Base-by-base conservation (phyloP, 2,797 vertebrate genomes). In the Galaxias olidus region DNA sequence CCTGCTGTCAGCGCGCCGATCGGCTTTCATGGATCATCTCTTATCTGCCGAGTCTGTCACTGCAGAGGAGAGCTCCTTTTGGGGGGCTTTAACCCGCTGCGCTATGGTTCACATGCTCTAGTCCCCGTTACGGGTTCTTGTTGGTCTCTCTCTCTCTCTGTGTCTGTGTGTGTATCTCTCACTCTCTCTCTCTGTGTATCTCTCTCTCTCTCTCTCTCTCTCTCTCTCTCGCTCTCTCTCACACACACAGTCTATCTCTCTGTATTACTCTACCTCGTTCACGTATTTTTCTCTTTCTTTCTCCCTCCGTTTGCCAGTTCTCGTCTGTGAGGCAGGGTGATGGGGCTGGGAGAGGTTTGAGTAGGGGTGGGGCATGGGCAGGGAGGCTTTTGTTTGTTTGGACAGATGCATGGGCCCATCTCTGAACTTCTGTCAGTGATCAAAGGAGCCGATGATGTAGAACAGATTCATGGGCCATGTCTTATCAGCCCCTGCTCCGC, bases 391-490 rank as follows among this genome's bases (percentile, higher is more conserved):
- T 94, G 91, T 96, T 94, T 96, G 93, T 94, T 95, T 93, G 88
- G 93, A 95, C 94, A 95, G 95, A 95, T 93, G 93, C 91, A 89
- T 88, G 83, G 87, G 91, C 90, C 92, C 93, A 92, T 95, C 93
- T 92, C 92, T 93, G 94, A 94, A 94, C 92, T 94, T 93, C 90
- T 94, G 94, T 96, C 94, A 93, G 91, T 88, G 93, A 97, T 96
- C 95, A 95, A 94, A 96, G 94, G 90, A 92, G 89, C 93, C 85
- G 92, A 90, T 95, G 96, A 94, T 94, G 94, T 94, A 95, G 94
- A 95, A 95, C 95, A 96, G 94, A 95, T 98, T 96, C 93, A 96
- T 91, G 88, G 95, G 91, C 94, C 93, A 92, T 94, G 94, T 96
- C 95, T 95, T 94, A 94, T 95, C 94, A 94, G 93, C 92, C 93